phyloP scores from a whole-genome alignment of 2,888 invertebrate genomes.

The Calameuta filiformis region DNA sequence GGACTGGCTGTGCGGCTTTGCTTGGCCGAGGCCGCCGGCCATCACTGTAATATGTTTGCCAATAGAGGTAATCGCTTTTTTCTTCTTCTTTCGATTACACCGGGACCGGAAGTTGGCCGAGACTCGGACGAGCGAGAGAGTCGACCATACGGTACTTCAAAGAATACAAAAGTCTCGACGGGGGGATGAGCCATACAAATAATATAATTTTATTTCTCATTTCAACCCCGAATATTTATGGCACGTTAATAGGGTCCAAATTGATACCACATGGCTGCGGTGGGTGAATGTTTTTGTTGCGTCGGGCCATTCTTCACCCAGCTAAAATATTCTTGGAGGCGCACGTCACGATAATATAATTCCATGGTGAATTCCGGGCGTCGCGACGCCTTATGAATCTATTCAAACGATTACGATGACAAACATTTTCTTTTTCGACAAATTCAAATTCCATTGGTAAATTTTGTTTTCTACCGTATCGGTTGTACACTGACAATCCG shows the following conservation, averaged over 20 bases:
- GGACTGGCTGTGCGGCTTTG: conserved; percentile 18
- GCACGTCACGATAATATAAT: neutral
- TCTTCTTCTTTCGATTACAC: neutral
- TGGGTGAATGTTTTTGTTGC: neutral
- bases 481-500: no score
- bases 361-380: neutral
- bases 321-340: neutral
- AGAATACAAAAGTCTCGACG: neutral
- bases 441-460: neutral
- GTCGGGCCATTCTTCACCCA: neutral
- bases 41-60: conserved; percentile 22
- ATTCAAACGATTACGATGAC: neutral
- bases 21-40: conserved; percentile 9
- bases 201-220: conserved; percentile 14
- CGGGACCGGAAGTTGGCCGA: neutral
- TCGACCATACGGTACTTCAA: neutral
- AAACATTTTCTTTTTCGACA: neutral
- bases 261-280: conserved; percentile 51
- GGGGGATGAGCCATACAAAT: neutral
- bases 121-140: neutral
- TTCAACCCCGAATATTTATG: conserved; percentile 47
- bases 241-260: conserved; percentile 53
- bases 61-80: conserved; percentile 15
- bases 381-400: neutral
- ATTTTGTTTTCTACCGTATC: neutral